Conservation (phyloP, 2,888 invertebrate genomes). For the Euproctis similis region DNA sequence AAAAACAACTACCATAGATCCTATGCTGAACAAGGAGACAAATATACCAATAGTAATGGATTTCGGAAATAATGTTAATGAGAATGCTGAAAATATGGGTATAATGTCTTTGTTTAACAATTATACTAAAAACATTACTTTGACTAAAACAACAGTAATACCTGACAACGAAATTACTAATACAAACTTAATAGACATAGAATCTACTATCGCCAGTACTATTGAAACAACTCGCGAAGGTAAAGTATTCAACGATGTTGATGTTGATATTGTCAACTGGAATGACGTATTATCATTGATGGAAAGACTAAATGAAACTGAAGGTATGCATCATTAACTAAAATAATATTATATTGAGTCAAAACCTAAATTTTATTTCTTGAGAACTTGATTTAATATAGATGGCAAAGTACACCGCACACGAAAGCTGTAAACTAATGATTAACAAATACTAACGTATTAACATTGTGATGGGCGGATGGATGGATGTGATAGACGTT, state of each 20-base stretch:
- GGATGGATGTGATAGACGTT: too few species aligned
- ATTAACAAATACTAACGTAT: too few species aligned
- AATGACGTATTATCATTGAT: conserved; percentile 60
- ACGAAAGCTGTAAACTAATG: too few species aligned
- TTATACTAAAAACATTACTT: conserved; percentile 59
- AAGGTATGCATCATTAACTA: conserved; percentile 33
- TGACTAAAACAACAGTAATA: conserved; percentile 43
- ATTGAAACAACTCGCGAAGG: conserved; percentile 52
- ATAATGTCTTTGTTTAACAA: conserved; percentile 78
- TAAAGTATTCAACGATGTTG: conserved; percentile 36
- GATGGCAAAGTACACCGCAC: too few species aligned
- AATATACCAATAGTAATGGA: conserved; percentile 58
- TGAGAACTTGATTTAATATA: too few species aligned
- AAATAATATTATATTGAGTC: too few species aligned
- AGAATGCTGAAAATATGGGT: conserved; percentile 75
- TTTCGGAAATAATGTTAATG: conserved; percentile 62
- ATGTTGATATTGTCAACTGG: conserved; percentile 46
- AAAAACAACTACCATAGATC: conserved; percentile 44
- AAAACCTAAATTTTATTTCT: too few species aligned
- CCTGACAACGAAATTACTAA: conserved; percentile 67
- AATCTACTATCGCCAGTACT: conserved; percentile 54
- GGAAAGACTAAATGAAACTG: conserved; percentile 41
- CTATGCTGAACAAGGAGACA: conserved; percentile 27
- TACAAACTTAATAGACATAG: conserved; percentile 59
- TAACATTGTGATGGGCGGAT: too few species aligned